Conservation (phyloP, 2,797 vertebrate genomes). For the Sitta carolinensis region DNA sequence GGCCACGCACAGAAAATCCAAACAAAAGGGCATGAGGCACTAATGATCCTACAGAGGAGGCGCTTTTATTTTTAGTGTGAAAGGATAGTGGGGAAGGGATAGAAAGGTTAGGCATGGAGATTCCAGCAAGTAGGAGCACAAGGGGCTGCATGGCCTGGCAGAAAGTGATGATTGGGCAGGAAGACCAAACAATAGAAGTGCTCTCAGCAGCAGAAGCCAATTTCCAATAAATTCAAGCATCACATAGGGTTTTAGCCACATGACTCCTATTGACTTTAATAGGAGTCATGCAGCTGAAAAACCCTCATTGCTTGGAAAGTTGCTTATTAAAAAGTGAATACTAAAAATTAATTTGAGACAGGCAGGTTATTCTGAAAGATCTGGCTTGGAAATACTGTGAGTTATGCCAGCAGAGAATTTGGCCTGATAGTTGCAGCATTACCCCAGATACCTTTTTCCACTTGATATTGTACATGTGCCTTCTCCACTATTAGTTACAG, state of each 20-base stretch:
- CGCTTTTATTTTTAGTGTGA: conserved; percentile 18
- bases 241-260: conserved; percentile 52
- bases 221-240: conserved; percentile 62
- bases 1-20: neutral
- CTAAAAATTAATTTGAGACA: conserved; percentile 35
- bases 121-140: neutral
- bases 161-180: neutral
- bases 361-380: neutral
- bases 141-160: neutral
- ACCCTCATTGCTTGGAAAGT: conserved; percentile 43
- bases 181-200: conserved; percentile 50
- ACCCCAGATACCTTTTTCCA: neutral
- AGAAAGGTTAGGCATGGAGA: conserved; percentile 28
- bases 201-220: conserved; percentile 47
- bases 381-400: conserved; percentile 23
- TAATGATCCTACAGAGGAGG: neutral
- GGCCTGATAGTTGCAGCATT: neutral
- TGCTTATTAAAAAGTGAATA: conserved; percentile 62
- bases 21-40: conserved; percentile 28
- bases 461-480: neutral
- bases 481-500: neutral
- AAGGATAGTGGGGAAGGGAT: conserved; percentile 3
- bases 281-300: conserved; percentile 62
- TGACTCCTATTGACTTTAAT: conserved; percentile 61
- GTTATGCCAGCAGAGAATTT: conserved; percentile 49